Evolutionary conservation across 2,797 vertebrate species (phyloP), one percentile per base, ranked within the genome.

Genomic region (Lepus oiostolus): DNA sequence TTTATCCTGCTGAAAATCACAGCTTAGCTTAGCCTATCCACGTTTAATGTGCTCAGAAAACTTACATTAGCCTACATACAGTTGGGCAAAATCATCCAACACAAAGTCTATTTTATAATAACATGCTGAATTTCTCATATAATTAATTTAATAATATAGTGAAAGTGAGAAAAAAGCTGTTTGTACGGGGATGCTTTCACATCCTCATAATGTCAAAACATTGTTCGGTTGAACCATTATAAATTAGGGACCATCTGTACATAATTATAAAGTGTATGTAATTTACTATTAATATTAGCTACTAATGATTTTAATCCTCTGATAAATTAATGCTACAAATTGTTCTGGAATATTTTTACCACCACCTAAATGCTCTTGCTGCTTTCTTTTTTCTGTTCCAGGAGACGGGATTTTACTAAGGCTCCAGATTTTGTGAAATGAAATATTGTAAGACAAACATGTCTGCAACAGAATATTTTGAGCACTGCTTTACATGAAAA

Each of bases 401-500:
- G 58, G 58, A 77, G 10, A 72, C 35, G 17, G 14, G 1, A 63
- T 91, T 71, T 24, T 7, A 92, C 17, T 89, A 7, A 63, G 65
- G 8, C 8, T 83, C 70, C 16, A 70, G 68, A 32, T 92, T 95
- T 26, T 28, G 35, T 62, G 7, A 93, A 70, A 75, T 71, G 62
- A 84, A 81, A 62, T 84, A 12, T 81, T 87, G 12, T 2, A 87
- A 84, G 87, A 52, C 2, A 7, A 77, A 12, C 19, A 32, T 76
- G 1, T 93, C 14, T 95, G 85, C 4, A 90, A 1, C 1, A 93
- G 71, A 67, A n/a, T 58, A 26, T 81, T 90, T 60, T 35, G 19
- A 86, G 54, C 30, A 80, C 70, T 67, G 4, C 5, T 94, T 95
- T 90, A 58, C 13, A 35, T 58, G 50, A n/a, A 85, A 65, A 85